These are phyloP conservation scores for Eleutherodactylus coqui DNA, from an alignment of 2,797 vertebrate species.

Conservation along the genomic window DNA sequence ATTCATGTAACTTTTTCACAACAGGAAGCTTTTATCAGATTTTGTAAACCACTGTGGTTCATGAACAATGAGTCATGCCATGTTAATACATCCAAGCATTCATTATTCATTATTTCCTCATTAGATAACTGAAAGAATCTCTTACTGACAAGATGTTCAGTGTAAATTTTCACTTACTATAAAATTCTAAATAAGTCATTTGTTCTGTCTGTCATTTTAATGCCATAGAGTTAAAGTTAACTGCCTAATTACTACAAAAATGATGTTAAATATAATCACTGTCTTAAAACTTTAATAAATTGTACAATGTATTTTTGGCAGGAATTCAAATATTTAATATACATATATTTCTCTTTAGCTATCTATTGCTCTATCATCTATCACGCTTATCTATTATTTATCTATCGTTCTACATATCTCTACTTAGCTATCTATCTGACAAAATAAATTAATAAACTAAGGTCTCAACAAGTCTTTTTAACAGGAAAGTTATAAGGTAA, in stretches of 20 bases:
- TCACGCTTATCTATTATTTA: no score
- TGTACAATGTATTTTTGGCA: slow-evolving; percentile 28
- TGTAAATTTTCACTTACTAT: slow-evolving; percentile 20
- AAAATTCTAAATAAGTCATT: slow-evolving; percentile 27
- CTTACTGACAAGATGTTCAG: slow-evolving; percentile 7
- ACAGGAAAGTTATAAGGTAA: not conserved
- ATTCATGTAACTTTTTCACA: not conserved
- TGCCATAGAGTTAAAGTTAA: slow-evolving; percentile 12
- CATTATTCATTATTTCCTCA: slow-evolving; percentile 34
- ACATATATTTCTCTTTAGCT: not conserved
- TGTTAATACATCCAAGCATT: slow-evolving; percentile 3
- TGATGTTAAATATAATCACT: not conserved
- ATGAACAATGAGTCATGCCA: slow-evolving; percentile 21
- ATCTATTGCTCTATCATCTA: no score
- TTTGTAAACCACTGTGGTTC: not conserved
- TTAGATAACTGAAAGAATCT: slow-evolving; percentile 34
- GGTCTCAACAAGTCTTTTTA: not conserved
- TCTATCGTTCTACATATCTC: not conserved
- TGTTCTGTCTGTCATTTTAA: slow-evolving; percentile 37
- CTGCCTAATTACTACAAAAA: slow-evolving; percentile 14
- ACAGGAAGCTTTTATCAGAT: slow-evolving; percentile 13
- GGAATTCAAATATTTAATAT: not conserved
- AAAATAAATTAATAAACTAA: not conserved
- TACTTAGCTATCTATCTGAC: not conserved
- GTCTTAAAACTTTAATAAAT: not conserved